phyloP scores from a whole-genome alignment of 2,888 invertebrate species.

The Ichneumoninae sp. region DNA sequence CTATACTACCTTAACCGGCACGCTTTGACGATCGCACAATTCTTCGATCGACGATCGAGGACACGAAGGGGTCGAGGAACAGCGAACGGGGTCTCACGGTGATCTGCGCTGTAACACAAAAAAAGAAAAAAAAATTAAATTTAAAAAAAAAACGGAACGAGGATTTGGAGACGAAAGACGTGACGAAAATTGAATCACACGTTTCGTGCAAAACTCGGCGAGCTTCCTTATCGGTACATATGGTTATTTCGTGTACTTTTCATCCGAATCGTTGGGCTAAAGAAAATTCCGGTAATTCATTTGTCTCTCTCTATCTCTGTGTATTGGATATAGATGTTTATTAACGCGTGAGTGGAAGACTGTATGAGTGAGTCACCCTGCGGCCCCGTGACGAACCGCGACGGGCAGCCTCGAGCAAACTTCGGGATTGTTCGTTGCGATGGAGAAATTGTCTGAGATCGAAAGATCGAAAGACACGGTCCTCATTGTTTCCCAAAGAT shows the following conservation, averaged over 20 bases:
- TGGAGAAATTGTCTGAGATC: background rate
- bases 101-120: constrained; percentile 36
- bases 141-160: background rate
- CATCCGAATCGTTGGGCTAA: constrained; percentile 14
- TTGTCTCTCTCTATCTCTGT: constrained; percentile 33
- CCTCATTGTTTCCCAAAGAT: background rate
- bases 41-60: constrained; percentile 46
- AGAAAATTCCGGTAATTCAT: constrained; percentile 16
- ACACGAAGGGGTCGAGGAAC: background rate
- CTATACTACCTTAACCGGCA: no score
- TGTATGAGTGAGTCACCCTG: constrained; percentile 61
- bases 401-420: background rate
- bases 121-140: constrained; percentile 13
- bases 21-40: constrained; percentile 47
- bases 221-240: constrained; percentile 51
- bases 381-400: constrained; percentile 55
- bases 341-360: constrained; percentile 26
- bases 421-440: background rate
- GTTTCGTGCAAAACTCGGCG: constrained; percentile 49
- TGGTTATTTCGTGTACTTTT: constrained; percentile 14
- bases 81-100: constrained; percentile 67
- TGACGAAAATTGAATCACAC: background rate
- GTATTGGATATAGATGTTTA: constrained; percentile 15
- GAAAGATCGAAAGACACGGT: background rate
- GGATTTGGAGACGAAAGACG: background rate